phyloP scores from a whole-genome alignment of 2,797 vertebrate species.

The Pseudotriccus pelzelni region DNA sequence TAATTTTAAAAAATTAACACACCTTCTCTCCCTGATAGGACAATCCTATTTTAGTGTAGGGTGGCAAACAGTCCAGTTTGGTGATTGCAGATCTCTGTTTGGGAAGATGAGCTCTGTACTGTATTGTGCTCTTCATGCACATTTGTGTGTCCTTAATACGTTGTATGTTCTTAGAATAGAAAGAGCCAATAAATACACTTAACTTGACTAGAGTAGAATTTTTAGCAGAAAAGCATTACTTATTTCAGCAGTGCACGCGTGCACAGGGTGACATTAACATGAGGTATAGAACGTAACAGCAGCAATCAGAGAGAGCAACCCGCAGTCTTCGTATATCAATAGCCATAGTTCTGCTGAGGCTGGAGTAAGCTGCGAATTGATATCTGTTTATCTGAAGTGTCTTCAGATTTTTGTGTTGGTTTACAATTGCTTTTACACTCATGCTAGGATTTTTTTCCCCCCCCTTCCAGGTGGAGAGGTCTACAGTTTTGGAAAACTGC shows the following conservation, averaged over 20 bases:
- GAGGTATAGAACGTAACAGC: neutral
- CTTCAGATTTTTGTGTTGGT: neutral
- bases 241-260: neutral
- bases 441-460: neutral
- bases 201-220: neutral
- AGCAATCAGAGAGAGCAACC: neutral
- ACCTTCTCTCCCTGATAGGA: neutral
- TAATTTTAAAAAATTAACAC: neutral
- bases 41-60: neutral
- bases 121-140: neutral
- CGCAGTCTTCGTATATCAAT: neutral
- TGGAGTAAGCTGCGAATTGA: neutral
- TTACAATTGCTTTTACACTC: neutral
- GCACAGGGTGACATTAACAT: rapidly evolving
- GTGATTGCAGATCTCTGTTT: neutral
- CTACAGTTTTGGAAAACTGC: conserved; percentile 89
- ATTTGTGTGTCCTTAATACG: neutral
- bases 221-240: neutral
- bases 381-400: neutral
- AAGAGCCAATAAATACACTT: neutral
- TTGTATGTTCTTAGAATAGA: neutral
- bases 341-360: neutral
- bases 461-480: conserved; percentile 85
- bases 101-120: neutral
- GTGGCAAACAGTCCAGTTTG: neutral